Base-by-base conservation (phyloP, 1,140 invertebrate genomes). In the Calycopis cecrops region DNA sequence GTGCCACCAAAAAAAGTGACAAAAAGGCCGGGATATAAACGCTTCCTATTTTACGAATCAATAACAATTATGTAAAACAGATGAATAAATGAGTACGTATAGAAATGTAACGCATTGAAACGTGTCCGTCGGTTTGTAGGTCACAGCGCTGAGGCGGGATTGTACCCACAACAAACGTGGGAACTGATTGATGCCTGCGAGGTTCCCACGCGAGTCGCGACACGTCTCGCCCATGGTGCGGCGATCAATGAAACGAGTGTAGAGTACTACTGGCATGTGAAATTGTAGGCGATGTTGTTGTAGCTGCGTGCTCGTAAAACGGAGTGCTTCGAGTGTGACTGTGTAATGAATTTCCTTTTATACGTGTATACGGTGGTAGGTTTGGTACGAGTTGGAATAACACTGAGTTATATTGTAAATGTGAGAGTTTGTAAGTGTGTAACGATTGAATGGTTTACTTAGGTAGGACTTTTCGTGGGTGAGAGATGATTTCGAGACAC, bases 91-190 rank as follows among this genome's bases (percentile, higher is more conserved):
- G 18, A 38, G 21, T 48, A 48, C 18, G 40, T 47, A 38, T 52
- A 3, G 38, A 51, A 52, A 58, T 49, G 35, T 51, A n/a, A n/a
- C n/a, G n/a, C n/a, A 53, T 42, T 35, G 9, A 51, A 21, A 35
- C 11, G 48, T 48, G 37, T 53, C 37, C 18, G 37, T 14, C 21
- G 37, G 53, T 57, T 55, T 49, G 50, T 56, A 40, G 55, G 48
- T 55, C 55, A 62, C 52, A 53, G 17, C 44, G 12, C 52, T 40
- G 56, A 64, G 64, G 64, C 60, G 62, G 54, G 55, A 54, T 49
- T 55, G 58, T 59, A 55, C 55, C 60, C 52, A 71, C 66, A 71
- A 71, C 64, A 55, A 52, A 52, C 61, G 65, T 66, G 63, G 62
- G 63, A 67, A 63, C 52, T 49, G 37, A 37, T 59, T 50, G 52